phyloP scores from a whole-genome alignment of 37 sponge, comb jelly and placozoan species.

The Dysidea cf. avara region DNA sequence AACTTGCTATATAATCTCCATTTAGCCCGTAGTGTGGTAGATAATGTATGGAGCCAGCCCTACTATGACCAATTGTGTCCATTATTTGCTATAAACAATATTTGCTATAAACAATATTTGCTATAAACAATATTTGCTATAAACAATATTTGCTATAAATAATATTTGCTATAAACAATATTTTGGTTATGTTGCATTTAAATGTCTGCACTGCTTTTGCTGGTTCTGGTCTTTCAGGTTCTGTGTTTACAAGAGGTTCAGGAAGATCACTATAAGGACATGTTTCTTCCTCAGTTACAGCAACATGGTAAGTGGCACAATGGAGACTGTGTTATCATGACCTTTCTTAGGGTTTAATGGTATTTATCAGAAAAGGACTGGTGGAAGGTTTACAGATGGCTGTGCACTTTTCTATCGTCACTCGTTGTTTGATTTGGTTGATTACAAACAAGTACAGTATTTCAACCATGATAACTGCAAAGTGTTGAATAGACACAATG shows the following conservation, averaged over 20 bases:
- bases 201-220: too few relatives aligned
- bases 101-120: too few relatives aligned
- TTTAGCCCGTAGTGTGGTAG: too few relatives aligned
- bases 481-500: constrained; percentile 84
- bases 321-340: not conserved
- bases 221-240: too few relatives aligned
- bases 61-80: too few relatives aligned
- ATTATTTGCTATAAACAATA: too few relatives aligned
- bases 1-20: too few relatives aligned
- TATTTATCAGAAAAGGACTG: constrained; percentile 73
- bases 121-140: too few relatives aligned
- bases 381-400: constrained; percentile 67
- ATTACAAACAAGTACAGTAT: constrained; percentile 49
- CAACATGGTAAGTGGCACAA: constrained; percentile 21
- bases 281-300: constrained; percentile 52
- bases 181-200: too few relatives aligned
- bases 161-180: too few relatives aligned
- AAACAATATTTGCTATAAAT: too few relatives aligned
- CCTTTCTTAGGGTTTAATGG: constrained; percentile 64
- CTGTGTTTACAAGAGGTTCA: constrained; percentile 90
- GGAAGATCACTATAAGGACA: constrained; percentile 47
- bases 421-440: constrained; percentile 41
- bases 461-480: constrained; percentile 17
- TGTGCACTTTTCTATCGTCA: constrained; percentile 80
- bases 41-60: too few relatives aligned